Evolutionary conservation across 2,113 vertebrate species (phyloP), one percentile per base, ranked within the genome.

Genomic region (Syngnathoides biaculeatus): DNA sequence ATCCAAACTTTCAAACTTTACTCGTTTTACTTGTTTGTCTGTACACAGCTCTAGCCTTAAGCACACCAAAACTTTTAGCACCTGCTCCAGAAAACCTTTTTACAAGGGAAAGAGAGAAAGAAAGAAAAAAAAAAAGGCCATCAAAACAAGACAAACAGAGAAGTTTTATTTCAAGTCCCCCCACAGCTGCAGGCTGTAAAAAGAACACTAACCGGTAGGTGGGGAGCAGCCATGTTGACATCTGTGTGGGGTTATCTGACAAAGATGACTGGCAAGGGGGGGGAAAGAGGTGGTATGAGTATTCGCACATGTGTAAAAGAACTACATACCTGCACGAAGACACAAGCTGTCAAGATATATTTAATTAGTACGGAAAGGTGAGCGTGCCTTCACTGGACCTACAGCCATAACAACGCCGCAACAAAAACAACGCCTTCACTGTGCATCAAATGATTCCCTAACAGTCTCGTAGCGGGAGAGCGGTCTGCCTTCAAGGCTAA

Each of bases 401-500:
- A 65, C 40, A 73, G 76, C 61, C 35, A 70, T 67, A 79, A 74
- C 64, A 82, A 60, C 0, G 5, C 53, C 14, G 69, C 45, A 67
- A 9, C 57, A 61, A 73, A 73, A 73, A 79, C 17, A 15, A 65
- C 74, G 65, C 68, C 30, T 56, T n/a, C 15, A 8, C 65, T 50
- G 68, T 65, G 67, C 71, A 77, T 75, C 71, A 70, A 55, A 52
- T 47, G 63, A 50, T 52, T 66, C 53, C 43, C 64, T 19, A 52
- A 24, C 61, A 38, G 67, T 27, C 63, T 71, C 43, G 69, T 50
- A 22, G 60, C 39, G 55, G 35, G 67, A 64, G 67, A 70, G 57
- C 74, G 59, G 59, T 69, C 71, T 11, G 61, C 70, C 71, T 70
- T 77, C 69, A 72, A 65, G 47, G 55, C 35, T 86, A 73, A 86